Evolutionary conservation across 2,888 invertebrate genomes (phyloP).

Genomic region (Himalopsyche anomala): DNA sequence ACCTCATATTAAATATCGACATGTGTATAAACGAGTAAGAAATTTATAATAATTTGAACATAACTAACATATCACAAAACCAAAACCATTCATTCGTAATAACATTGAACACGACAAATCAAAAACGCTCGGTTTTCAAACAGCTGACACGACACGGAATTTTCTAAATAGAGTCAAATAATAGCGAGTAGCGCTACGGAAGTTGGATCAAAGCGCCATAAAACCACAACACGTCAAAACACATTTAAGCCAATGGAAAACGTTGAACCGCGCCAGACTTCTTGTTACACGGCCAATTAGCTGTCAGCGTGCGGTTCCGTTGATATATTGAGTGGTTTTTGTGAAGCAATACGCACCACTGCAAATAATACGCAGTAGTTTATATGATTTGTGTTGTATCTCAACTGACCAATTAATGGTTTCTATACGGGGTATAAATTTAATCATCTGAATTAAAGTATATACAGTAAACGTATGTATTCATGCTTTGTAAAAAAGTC

Average conservation of each 20-base stretch:
- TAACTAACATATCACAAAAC: neutral
- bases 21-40: too few species aligned
- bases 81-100: neutral
- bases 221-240: constrained; percentile 42
- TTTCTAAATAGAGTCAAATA: constrained; percentile 34
- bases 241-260: constrained; percentile 40
- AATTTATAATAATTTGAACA: neutral
- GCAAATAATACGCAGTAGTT: constrained; percentile 3
- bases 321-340: constrained; percentile 42
- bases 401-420: neutral
- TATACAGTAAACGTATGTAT: too few species aligned
- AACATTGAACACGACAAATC: neutral
- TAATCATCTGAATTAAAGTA: too few species aligned
- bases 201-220: constrained; percentile 40
- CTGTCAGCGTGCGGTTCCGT: constrained; percentile 38
- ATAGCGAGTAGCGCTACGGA: neutral
- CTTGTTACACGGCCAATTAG: constrained; percentile 40
- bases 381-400: constrained; percentile 7
- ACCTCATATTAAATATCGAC: too few species aligned
- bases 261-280: constrained; percentile 40
- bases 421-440: neutral
- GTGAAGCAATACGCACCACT: constrained; percentile 40
- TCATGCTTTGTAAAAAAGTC: too few species aligned
- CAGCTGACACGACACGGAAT: constrained; percentile 11
- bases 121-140: neutral